Evolutionary conservation across 2,113 vertebrate genomes (phyloP).

Genomic region (Hirundichthys speculiger): DNA sequence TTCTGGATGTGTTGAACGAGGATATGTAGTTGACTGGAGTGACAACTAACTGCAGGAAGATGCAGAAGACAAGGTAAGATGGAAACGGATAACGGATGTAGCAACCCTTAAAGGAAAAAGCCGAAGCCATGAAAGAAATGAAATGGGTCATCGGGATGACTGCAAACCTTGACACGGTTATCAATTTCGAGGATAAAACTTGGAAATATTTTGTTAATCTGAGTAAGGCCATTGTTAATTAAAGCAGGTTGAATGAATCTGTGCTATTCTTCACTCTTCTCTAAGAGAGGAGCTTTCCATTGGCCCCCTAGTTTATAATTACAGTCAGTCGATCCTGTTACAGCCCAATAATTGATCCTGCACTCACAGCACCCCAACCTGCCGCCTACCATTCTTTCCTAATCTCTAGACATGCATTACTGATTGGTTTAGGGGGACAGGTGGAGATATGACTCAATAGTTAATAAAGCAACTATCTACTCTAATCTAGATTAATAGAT

Average conservation of each 20-base stretch:
- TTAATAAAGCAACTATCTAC: slow-evolving; percentile 83
- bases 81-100: no score
- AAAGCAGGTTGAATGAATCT: slow-evolving; percentile 18
- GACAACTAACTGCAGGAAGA: no score
- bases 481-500: slow-evolving; percentile 82
- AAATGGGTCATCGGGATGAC: no score
- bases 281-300: slow-evolving; percentile 59
- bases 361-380: slow-evolving; percentile 68
- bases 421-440: slow-evolving; percentile 79
- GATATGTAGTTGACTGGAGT: no score
- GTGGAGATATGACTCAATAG: slow-evolving; percentile 81
- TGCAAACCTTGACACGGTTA: no score
- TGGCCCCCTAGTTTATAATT: slow-evolving; percentile 68
- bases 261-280: slow-evolving; percentile 18
- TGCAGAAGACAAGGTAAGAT: no score
- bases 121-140: no score
- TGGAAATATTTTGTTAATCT: neutral
- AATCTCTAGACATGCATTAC: slow-evolving; percentile 81
- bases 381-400: slow-evolving; percentile 72
- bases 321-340: slow-evolving; percentile 76
- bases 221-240: slow-evolving; percentile 4
- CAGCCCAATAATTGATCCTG: slow-evolving; percentile 79
- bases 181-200: neutral
- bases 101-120: no score
- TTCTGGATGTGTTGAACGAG: no score